These are phyloP conservation scores for Amniataba percoides DNA, from an alignment of 2,797 vertebrate species.

Conservation along the genomic window DNA sequence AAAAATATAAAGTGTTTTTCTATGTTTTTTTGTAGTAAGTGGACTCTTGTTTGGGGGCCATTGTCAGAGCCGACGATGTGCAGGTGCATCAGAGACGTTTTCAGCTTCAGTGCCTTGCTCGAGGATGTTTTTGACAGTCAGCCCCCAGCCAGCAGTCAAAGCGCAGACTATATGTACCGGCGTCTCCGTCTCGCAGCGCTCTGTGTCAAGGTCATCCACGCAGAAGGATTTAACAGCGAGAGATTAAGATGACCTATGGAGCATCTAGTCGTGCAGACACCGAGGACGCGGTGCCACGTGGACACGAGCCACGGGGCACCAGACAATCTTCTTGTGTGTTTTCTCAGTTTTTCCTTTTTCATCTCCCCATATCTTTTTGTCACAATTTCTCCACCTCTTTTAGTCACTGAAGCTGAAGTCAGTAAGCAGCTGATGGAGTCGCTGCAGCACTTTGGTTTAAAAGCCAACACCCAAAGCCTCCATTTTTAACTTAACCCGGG, in stretches of 20 bases:
- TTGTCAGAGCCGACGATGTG: not conserved
- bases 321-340: slow-evolving; percentile 4
- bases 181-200: not conserved
- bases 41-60: not conserved
- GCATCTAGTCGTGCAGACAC: not conserved
- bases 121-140: slow-evolving; percentile 14
- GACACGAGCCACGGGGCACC: not conserved
- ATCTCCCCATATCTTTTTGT: not conserved
- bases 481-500: not conserved
- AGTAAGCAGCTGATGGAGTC: slow-evolving; percentile 12
- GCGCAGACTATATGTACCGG: slow-evolving; percentile 4
- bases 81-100: slow-evolving; percentile 21
- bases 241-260: slow-evolving; percentile 13
- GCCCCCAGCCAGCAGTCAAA: slow-evolving; percentile 6
- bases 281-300: not conserved
- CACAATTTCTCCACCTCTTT: not conserved
- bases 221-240: slow-evolving; percentile 29
- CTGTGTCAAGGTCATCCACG: slow-evolving; percentile 35
- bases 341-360: not conserved
- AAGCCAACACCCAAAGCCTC: slow-evolving; percentile 18
- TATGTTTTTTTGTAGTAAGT: not conserved
- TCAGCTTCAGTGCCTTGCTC: slow-evolving; percentile 6
- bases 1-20: not conserved
- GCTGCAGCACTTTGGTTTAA: not conserved
- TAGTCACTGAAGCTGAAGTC: not conserved